These are phyloP conservation scores for Stegostoma tigrinum DNA, from an alignment of 2,113 vertebrate genomes.

Conservation along the genomic window DNA sequence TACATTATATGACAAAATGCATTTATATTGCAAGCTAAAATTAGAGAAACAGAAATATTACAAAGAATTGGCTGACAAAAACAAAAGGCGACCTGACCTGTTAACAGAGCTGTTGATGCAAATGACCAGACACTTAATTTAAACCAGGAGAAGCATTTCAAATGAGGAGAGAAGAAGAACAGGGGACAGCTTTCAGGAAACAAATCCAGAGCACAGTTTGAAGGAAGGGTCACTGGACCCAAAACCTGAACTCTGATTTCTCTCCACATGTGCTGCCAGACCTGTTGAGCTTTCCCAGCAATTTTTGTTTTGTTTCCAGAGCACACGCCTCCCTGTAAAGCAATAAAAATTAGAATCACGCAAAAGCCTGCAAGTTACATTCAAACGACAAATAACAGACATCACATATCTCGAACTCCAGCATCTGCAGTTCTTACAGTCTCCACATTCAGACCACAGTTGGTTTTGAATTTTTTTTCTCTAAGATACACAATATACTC, in stretches of 20 bases:
- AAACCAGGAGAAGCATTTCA: no score
- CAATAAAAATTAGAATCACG: not conserved
- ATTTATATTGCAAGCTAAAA: not conserved
- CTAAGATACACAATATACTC: not conserved
- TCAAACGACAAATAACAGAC: no score
- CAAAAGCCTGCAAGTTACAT: not conserved
- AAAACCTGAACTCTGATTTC: no score
- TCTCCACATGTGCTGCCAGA: no score
- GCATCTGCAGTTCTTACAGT: no score
- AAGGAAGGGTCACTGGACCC: no score
- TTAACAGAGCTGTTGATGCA: not conserved
- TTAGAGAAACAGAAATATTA: not conserved
- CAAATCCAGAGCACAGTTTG: not conserved
- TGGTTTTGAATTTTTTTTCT: not conserved
- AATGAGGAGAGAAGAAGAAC: not conserved
- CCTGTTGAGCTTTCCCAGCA: no score
- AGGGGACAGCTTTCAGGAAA: not conserved
- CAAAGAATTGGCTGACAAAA: not conserved
- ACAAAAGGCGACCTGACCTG: not conserved
- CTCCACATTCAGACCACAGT: no score
- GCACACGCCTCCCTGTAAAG: no score
- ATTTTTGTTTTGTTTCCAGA: no score
- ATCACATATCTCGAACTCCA: no score
- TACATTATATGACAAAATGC: not conserved
- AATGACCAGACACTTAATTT: not conserved